Conservation (phyloP, 2,797 vertebrate genomes). For the Hybognathus amarus region DNA sequence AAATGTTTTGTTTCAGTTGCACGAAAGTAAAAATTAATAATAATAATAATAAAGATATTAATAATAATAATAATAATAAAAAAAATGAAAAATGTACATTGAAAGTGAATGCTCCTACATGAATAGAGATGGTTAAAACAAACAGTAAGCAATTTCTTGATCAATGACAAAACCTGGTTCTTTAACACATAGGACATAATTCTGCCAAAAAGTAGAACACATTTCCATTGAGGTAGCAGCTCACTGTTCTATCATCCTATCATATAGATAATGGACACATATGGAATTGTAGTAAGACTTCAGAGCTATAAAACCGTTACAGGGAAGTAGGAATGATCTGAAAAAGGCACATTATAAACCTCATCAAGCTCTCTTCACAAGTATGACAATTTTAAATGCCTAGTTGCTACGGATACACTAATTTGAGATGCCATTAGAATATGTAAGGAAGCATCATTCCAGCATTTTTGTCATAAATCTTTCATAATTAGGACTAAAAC, state of each 20-base stretch:
- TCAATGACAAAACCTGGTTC: background rate
- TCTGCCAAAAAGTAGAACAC: background rate
- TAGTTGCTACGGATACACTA: background rate
- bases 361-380: background rate
- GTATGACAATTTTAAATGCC: background rate
- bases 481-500: background rate
- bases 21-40: background rate
- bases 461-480: background rate
- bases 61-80: background rate
- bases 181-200: background rate
- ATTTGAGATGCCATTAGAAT: background rate
- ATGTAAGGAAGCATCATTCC: background rate
- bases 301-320: background rate
- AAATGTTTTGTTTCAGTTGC: background rate
- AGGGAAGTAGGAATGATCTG: background rate
- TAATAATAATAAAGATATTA: background rate
- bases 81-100: background rate
- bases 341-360: constrained; percentile 10
- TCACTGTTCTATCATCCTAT: background rate
- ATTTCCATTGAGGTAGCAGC: background rate
- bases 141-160: background rate
- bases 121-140: background rate
- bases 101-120: background rate
- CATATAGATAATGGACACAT: background rate
- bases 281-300: background rate